Percentiles rank a stretch among this genome's conserved stretches.
Conservation (phyloP, 2,888 invertebrate genomes). For the Morinoia aosen region DNA sequence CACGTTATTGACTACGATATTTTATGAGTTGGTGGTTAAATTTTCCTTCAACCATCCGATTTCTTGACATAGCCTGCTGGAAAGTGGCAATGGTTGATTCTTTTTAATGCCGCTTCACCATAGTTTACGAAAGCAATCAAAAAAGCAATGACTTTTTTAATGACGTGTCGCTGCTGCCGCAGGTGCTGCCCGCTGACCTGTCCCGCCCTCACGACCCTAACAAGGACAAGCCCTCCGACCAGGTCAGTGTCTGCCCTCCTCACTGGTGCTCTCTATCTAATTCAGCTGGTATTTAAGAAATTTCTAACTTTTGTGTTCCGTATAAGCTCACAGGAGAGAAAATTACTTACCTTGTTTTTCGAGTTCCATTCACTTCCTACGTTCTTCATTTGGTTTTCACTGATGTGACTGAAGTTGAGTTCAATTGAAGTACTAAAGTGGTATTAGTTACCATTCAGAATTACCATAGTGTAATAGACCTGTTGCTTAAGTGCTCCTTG, state of each 20-base stretch:
- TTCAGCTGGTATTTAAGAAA: not conserved
- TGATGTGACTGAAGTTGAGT: too few species aligned
- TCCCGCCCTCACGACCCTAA: constrained; percentile 40
- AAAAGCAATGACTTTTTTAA: not conserved
- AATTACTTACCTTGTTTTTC: too few species aligned
- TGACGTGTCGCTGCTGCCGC: not conserved
- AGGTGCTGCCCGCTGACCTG: constrained; percentile 45
- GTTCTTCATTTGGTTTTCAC: too few species aligned
- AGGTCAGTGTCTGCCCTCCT: constrained; percentile 24
- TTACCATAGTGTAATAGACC: too few species aligned
- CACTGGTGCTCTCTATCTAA: not conserved
- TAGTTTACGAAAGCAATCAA: not conserved
- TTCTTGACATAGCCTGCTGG: not conserved
- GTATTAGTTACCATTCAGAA: too few species aligned
- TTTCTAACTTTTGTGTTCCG: not conserved
- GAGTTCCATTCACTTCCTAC: too few species aligned
- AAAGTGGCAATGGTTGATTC: too few species aligned
- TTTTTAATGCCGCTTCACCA: too few species aligned
- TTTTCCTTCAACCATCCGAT: not conserved
- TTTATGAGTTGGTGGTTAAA: not conserved
- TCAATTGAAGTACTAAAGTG: too few species aligned
- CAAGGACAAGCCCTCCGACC: constrained; percentile 45
- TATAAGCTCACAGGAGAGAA: not conserved
- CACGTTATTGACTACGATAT: not conserved
- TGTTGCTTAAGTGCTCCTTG: too few species aligned